Evolutionary conservation across 2,797 vertebrate genomes (phyloP).

Genomic region (Iguana delicatissima): DNA sequence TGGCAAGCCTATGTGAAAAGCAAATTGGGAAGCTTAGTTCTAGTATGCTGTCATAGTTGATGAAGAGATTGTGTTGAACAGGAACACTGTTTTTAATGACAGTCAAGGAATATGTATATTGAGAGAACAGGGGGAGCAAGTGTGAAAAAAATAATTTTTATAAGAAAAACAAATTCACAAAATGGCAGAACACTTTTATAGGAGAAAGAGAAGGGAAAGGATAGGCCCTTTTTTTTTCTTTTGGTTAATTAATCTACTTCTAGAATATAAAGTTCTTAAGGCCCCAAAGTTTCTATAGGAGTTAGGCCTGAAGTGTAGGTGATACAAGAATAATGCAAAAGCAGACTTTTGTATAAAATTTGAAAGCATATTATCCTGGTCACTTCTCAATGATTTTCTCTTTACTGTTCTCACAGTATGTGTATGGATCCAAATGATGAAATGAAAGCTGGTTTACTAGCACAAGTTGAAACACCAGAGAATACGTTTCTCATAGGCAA

Average conservation of each 20-base stretch:
- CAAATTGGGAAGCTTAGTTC: not conserved
- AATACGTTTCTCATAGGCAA: slow-evolving; percentile 83
- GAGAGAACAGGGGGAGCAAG: not conserved
- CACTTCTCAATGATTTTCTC: slow-evolving; percentile 36
- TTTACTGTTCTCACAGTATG: slow-evolving; percentile 80
- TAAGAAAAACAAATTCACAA: not conserved
- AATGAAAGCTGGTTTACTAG: slow-evolving; percentile 90
- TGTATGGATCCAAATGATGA: slow-evolving; percentile 96
- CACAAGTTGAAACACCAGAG: slow-evolving; percentile 90
- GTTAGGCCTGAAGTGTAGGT: not conserved
- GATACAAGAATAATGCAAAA: not conserved
- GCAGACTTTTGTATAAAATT: not conserved
- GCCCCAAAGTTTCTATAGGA: not conserved
- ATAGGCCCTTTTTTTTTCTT: too few species aligned
- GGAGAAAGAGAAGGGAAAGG: too few species aligned
- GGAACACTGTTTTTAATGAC: not conserved
- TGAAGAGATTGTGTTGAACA: not conserved
- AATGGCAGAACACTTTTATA: not conserved
- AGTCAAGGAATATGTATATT: too few species aligned
- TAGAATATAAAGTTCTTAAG: not conserved
- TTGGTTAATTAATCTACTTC: not conserved
- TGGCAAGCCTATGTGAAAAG: not conserved
- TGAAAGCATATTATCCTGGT: not conserved
- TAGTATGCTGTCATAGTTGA: too few species aligned
- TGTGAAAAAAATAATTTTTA: not conserved